Evolutionary conservation across 2,797 vertebrate genomes (phyloP).

Genomic region (Gymnopithys bicolor): DNA sequence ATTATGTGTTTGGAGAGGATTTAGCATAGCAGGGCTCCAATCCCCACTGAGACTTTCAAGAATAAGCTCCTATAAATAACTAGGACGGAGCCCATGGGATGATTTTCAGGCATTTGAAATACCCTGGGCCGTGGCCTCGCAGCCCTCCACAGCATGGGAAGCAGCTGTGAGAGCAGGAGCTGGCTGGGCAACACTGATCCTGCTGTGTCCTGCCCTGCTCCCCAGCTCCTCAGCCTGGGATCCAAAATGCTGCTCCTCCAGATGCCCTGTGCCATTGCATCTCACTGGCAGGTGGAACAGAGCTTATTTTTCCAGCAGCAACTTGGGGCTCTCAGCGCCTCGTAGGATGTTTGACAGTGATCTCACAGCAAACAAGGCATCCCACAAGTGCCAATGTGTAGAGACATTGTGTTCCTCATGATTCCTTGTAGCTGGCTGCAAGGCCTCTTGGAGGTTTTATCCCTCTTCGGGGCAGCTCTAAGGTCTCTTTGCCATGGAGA

Average conservation of each 20-base stretch:
- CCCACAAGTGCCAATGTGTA: not conserved
- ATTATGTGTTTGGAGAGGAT: not conserved
- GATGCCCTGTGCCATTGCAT: rapidly evolving
- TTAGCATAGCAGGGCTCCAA: conserved; percentile 19
- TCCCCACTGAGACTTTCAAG: not conserved
- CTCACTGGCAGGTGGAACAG: rapidly evolving
- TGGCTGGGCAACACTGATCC: not conserved
- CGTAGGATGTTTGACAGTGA: not conserved
- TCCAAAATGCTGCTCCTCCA: not conserved
- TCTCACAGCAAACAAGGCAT: rapidly evolving
- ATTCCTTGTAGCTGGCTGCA: not conserved
- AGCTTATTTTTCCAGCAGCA: not conserved
- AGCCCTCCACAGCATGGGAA: rapidly evolving
- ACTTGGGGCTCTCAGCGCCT: not conserved
- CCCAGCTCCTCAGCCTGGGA: rapidly evolving
- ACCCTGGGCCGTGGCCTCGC: rapidly evolving
- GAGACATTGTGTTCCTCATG: rapidly evolving
- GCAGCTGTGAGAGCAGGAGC: not conserved
- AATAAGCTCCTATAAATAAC: conserved; percentile 30
- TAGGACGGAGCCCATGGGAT: not conserved
- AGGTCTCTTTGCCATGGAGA: not conserved
- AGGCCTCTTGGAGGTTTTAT: not conserved
- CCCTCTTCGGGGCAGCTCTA: not conserved
- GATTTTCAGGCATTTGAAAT: not conserved
- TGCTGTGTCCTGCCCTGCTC: not conserved